These are phyloP conservation scores for Notoglanidium macrostoma DNA, from an alignment of 2,797 vertebrate genomes.

Conservation along the genomic window DNA sequence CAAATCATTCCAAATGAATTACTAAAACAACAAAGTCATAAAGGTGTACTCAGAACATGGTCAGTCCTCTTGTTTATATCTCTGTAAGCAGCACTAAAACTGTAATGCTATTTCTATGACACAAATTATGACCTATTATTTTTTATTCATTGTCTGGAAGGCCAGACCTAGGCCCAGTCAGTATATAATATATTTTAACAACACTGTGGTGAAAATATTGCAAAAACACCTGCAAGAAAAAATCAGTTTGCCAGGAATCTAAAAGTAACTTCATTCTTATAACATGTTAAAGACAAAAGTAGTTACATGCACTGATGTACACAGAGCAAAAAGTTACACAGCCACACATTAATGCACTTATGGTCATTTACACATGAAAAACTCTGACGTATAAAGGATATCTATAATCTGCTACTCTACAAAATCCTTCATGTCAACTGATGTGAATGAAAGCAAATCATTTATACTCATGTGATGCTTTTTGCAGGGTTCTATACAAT, in stretches of 20 bases:
- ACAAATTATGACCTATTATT: neutral
- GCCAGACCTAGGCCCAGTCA: neutral
- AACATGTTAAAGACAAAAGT: conserved; percentile 27
- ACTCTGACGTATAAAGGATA: neutral
- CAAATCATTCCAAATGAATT: neutral
- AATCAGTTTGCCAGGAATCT: neutral
- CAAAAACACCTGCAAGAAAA: conserved; percentile 16
- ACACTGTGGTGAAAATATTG: neutral
- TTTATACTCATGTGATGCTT: neutral
- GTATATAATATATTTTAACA: neutral
- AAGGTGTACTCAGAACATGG: neutral
- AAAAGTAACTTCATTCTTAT: conserved; percentile 12
- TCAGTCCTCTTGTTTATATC: neutral
- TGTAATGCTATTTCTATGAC: neutral
- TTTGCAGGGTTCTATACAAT: neutral
- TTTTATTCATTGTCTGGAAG: neutral
- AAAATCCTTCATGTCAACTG: conserved; percentile 7
- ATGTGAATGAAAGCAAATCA: neutral
- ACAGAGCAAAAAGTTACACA: conserved; percentile 31
- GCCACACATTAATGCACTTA: conserved; percentile 20
- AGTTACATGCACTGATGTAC: conserved; percentile 41
- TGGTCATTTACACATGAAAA: conserved; percentile 16
- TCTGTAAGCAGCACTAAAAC: neutral
- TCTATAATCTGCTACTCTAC: neutral
- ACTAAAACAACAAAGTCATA: neutral